A percentile compares a stretch with the other conserved stretches of the same genome.
Evolutionary conservation across 2,888 invertebrate species (phyloP).

Genomic region (Lissonota sp.): DNA sequence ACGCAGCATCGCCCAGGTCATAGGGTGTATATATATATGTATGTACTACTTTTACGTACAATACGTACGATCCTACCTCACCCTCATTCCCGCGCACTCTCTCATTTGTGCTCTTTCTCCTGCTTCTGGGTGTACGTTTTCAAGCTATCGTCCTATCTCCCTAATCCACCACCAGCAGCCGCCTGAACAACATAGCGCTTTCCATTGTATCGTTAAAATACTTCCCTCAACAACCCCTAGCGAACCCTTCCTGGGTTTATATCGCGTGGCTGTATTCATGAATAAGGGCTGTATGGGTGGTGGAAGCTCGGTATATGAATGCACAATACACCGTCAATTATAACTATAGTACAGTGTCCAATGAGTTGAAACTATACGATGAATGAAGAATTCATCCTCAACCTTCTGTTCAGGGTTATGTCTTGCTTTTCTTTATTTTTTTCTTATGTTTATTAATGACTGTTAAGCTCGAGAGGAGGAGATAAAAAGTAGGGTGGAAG

Average conservation of each 20-base stretch:
- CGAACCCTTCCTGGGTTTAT: conserved; percentile 46
- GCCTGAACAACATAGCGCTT: conserved; percentile 40
- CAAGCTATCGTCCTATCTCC: conserved; percentile 43
- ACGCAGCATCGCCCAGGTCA: conserved; percentile 61
- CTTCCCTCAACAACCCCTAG: conserved; percentile 50
- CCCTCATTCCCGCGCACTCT: conserved; percentile 48
- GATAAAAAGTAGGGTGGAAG: no score
- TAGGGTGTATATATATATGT: background rate
- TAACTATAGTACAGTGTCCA: no score
- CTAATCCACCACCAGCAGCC: conserved; percentile 39
- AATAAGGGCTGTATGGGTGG: conserved; percentile 31
- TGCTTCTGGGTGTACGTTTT: conserved; percentile 38
- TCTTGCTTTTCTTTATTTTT: no score
- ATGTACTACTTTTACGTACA: conserved; percentile 37
- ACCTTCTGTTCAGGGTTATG: no score
- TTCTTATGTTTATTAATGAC: no score
- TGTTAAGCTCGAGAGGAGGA: no score
- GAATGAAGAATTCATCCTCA: no score
- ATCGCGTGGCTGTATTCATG: conserved; percentile 37
- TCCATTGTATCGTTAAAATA: conserved; percentile 64
- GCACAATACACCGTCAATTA: background rate
- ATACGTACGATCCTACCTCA: conserved; percentile 41
- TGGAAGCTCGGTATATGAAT: background rate
- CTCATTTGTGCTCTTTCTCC: conserved; percentile 49
- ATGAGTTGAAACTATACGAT: no score